phyloP scores from a whole-genome alignment of 2,888 invertebrate species.

The Nesidiocoris tenuis region DNA sequence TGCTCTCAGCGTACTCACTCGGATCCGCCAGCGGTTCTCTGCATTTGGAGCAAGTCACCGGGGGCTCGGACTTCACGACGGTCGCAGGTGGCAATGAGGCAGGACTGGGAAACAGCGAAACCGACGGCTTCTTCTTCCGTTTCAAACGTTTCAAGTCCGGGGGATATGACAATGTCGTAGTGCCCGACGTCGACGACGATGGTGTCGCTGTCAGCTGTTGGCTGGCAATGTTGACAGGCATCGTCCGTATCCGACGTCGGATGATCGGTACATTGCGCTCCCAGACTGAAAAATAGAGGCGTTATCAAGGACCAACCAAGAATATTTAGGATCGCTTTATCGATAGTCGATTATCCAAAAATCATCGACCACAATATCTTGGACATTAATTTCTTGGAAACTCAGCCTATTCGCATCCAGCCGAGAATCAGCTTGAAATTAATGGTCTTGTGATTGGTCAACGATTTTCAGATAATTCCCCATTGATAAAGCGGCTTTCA shows the following conservation, averaged over 20 bases:
- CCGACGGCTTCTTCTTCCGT: conserved; percentile 10
- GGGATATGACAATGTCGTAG: background rate
- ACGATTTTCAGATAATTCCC: too few species aligned
- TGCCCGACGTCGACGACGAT: background rate
- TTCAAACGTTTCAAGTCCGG: background rate
- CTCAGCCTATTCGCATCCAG: too few species aligned
- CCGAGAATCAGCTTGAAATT: too few species aligned
- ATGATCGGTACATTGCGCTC: conserved; percentile 32
- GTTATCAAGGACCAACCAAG: too few species aligned
- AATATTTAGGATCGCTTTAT: too few species aligned
- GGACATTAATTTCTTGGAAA: too few species aligned
- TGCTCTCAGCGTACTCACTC: too few species aligned
- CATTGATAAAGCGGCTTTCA: too few species aligned
- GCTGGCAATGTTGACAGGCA: background rate
- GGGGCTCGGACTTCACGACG: background rate
- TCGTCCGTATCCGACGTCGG: conserved; percentile 15
- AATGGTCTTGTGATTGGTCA: too few species aligned
- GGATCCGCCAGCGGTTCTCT: conserved; percentile 1
- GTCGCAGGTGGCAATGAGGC: background rate
- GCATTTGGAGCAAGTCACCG: conserved; percentile 5
- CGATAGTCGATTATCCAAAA: too few species aligned
- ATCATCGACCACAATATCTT: too few species aligned
- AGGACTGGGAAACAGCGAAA: background rate
- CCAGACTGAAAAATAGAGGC: conserved; percentile 7
- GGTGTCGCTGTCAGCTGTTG: background rate